Evolutionary conservation across 2,888 invertebrate species (phyloP).

Genomic region (Palloptera scutellata): DNA sequence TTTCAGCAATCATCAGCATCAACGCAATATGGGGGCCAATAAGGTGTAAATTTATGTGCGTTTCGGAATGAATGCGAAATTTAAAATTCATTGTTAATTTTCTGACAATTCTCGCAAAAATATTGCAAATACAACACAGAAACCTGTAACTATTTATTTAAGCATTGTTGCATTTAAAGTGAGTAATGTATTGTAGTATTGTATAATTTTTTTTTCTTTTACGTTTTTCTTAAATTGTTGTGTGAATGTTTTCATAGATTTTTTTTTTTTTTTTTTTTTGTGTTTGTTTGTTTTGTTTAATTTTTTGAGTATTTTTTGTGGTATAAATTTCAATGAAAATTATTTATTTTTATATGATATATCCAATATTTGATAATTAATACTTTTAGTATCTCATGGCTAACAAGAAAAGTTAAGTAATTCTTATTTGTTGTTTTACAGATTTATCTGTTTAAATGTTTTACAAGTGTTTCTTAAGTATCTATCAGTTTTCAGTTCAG

Average conservation of each 20-base stretch:
- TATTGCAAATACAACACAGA: too few relatives aligned
- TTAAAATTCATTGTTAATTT: slow-evolving; percentile 23
- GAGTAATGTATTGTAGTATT: too few relatives aligned
- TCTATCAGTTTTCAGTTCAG: slow-evolving; percentile 23
- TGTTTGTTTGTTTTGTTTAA: too few relatives aligned
- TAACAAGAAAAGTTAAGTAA: slow-evolving; percentile 5
- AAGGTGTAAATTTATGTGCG: slow-evolving; percentile 60
- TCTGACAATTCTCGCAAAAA: slow-evolving; percentile 18
- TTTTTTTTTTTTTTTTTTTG: too few relatives aligned
- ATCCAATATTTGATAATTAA: too few relatives aligned
- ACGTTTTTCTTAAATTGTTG: neutral
- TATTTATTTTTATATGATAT: too few relatives aligned
- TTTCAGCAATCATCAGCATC: neutral
- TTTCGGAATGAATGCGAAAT: slow-evolving; percentile 35
- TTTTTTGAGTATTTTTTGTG: too few relatives aligned
- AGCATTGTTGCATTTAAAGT: slow-evolving; percentile 14
- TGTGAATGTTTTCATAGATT: too few relatives aligned
- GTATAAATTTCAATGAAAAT: too few relatives aligned
- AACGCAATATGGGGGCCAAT: slow-evolving; percentile 57
- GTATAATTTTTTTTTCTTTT: neutral
- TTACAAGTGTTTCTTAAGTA: slow-evolving; percentile 23
- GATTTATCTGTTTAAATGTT: slow-evolving; percentile 4
- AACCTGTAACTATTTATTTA: slow-evolving; percentile 13
- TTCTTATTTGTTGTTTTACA: neutral
- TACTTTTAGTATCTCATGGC: slow-evolving; percentile 1